These are phyloP conservation scores for Pterocles burchelli DNA, from an alignment of 2,113 vertebrate species.

Conservation along the genomic window DNA sequence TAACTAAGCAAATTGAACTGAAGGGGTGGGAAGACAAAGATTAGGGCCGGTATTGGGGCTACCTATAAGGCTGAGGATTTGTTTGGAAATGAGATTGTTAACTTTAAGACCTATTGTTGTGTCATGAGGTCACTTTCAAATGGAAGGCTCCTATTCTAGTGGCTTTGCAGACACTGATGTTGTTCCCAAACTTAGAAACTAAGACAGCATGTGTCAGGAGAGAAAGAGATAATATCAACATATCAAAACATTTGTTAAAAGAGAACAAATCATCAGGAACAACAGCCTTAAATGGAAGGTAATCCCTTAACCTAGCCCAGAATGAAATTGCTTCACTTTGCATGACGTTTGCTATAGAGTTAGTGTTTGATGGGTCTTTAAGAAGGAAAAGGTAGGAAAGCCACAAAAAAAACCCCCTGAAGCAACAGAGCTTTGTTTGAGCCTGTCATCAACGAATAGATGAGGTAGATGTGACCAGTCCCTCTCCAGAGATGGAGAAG, in stretches of 20 bases:
- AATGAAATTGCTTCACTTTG: background rate
- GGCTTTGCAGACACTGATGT: background rate
- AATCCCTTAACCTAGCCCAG: background rate
- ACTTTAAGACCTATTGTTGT: background rate
- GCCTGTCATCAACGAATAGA: background rate
- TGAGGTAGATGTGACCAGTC: background rate
- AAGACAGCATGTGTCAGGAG: background rate
- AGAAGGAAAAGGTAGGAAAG: background rate
- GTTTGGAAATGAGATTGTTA: background rate
- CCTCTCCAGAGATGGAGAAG: background rate
- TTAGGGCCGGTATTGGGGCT: background rate
- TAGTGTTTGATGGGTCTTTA: background rate
- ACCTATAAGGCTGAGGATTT: background rate
- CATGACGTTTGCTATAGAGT: background rate
- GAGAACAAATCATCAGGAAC: background rate
- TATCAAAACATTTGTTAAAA: background rate
- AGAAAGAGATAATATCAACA: background rate
- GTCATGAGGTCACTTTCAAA: background rate
- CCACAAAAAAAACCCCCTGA: fast-evolving
- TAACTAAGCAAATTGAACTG: background rate
- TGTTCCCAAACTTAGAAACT: background rate
- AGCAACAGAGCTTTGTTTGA: background rate
- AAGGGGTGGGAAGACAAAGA: background rate
- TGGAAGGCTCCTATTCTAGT: background rate
- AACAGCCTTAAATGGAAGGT: background rate